Evolutionary conservation across 2,888 invertebrate species (phyloP).

Genomic region (Ptycholaimellus sp.): DNA sequence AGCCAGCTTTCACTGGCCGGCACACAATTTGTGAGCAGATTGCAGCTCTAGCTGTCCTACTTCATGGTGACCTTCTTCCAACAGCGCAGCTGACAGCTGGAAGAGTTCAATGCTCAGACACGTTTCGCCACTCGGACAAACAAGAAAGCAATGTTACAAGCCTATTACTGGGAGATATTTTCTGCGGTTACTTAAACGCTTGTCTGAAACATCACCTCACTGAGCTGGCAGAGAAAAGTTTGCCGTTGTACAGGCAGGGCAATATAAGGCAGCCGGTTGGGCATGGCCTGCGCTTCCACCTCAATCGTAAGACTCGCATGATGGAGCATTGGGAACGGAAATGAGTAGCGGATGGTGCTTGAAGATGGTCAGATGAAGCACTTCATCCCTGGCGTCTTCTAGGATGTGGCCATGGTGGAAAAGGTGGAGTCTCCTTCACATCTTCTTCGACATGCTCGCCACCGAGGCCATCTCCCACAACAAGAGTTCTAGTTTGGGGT

Average conservation of each 20-base stretch:
- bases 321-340: not conserved
- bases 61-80: constrained; percentile 70
- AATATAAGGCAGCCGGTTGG: constrained; percentile 67
- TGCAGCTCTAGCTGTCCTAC: constrained; percentile 57
- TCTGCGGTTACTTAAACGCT: too few relatives aligned
- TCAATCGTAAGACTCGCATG: constrained; percentile 26
- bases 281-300: constrained; percentile 52
- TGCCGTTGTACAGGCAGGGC: constrained; percentile 46
- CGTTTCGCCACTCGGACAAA: constrained; percentile 48
- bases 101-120: constrained; percentile 41
- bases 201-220: too few relatives aligned
- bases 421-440: constrained; percentile 68
- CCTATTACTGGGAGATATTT: constrained; percentile 12
- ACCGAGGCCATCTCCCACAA: constrained; percentile 64
- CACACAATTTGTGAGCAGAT: constrained; percentile 2
- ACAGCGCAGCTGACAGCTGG: constrained; percentile 59
- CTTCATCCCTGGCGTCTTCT: constrained; percentile 58
- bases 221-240: too few relatives aligned
- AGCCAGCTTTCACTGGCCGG: not conserved
- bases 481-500: too few relatives aligned
- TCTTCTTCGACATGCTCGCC: constrained; percentile 97
- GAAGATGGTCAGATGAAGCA: constrained; percentile 43
- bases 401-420: constrained; percentile 75
- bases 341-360: constrained; percentile 25
- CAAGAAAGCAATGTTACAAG: constrained; percentile 4